A percentile compares a stretch with the other conserved stretches of the same genome.
phyloP scores from a whole-genome alignment of 2,888 invertebrate species.

The Trachelus iudaicus region DNA sequence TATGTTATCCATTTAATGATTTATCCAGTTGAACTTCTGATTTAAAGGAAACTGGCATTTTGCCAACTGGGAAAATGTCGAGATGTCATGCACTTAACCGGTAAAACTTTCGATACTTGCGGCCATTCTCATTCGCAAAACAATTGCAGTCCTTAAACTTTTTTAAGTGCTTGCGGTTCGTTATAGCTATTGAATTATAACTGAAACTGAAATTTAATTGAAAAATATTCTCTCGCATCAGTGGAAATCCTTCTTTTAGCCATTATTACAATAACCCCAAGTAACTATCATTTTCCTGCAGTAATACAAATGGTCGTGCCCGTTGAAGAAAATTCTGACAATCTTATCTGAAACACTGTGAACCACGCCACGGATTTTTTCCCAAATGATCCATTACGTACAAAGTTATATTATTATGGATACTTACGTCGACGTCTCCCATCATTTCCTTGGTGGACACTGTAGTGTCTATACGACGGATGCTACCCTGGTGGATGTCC shows the following conservation, averaged over 20 bases:
- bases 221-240: not conserved
- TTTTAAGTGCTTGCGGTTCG: not conserved
- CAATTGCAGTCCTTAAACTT: not conserved
- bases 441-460: constrained; percentile 96
- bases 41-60: not conserved
- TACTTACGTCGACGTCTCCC: constrained; percentile 90
- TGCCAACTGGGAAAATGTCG: not conserved
- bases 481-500: constrained; percentile 92
- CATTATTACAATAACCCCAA: not conserved
- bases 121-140: not conserved
- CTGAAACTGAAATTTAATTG: not conserved
- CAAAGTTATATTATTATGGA: not conserved
- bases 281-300: not conserved
- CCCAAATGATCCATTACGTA: not conserved
- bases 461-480: constrained; percentile 91
- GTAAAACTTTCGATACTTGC: not conserved
- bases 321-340: not conserved
- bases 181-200: not conserved
- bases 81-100: not conserved
- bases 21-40: not conserved
- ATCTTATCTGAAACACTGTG: not conserved
- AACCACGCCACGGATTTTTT: not conserved
- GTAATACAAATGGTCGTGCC: not conserved
- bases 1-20: not conserved
- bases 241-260: not conserved